phyloP scores from a whole-genome alignment of 2,888 invertebrate genomes.

The Shargacucullia verbasci region DNA sequence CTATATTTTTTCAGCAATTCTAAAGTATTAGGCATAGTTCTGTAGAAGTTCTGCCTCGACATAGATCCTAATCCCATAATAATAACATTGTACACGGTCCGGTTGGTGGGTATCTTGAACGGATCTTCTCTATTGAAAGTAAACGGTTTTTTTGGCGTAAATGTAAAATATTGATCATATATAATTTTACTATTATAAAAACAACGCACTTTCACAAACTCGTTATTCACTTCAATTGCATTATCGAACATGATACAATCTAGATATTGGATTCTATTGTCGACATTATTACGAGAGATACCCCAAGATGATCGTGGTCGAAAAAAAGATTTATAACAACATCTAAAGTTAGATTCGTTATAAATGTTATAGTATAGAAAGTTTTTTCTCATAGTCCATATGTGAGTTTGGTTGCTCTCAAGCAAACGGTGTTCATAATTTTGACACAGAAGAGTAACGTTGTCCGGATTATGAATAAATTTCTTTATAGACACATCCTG shows the following conservation, averaged over 20 bases:
- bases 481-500: conserved; percentile 69
- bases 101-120: conserved; percentile 34
- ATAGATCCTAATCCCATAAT: conserved; percentile 94
- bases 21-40: conserved; percentile 93
- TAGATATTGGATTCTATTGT: conserved; percentile 67
- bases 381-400: conserved; percentile 83
- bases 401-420: conserved; percentile 84
- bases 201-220: conserved; percentile 92
- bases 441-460: conserved; percentile 39
- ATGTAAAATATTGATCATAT: conserved; percentile 91
- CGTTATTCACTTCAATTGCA: conserved; percentile 77
- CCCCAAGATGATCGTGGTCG: conserved; percentile 53
- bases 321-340: conserved; percentile 89
- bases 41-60: conserved; percentile 93
- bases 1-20: conserved; percentile 87
- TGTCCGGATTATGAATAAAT: conserved; percentile 1
- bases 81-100: conserved; percentile 90
- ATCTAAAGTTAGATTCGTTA: conserved; percentile 74
- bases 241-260: conserved; percentile 80
- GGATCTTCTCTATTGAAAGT: conserved; percentile 38
- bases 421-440: conserved; percentile 41
- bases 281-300: not conserved
- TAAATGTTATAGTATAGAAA: conserved; percentile 50
- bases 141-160: conserved; percentile 82
- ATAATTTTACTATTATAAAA: conserved; percentile 74